A percentile compares a stretch with the other conserved stretches of the same genome.
Evolutionary conservation across 2,113 vertebrate genomes (phyloP).

Genomic region (Alces alces): DNA sequence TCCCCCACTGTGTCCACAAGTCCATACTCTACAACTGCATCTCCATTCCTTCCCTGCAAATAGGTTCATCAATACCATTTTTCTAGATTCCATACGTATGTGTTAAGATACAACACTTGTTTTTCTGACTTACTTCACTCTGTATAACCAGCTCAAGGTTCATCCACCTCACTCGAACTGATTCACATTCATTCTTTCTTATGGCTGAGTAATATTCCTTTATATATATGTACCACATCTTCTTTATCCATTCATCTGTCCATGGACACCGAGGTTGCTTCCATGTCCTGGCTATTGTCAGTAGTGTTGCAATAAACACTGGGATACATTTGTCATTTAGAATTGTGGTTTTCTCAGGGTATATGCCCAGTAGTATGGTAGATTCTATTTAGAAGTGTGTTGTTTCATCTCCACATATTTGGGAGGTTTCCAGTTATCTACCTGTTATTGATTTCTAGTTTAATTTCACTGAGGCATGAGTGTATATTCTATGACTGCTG

Average conservation of each 20-base stretch:
- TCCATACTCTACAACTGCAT: not conserved
- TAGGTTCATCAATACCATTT: not conserved
- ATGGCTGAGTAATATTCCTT: not conserved
- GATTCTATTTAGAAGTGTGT: not conserved
- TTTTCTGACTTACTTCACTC: not conserved
- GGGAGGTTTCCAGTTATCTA: not conserved
- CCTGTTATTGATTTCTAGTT: not conserved
- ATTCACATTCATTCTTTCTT: not conserved
- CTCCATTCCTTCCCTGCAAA: not conserved
- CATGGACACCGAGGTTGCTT: not conserved
- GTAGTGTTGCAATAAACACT: not conserved
- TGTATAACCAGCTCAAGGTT: not conserved
- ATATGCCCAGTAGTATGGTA: not conserved
- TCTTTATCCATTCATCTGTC: not conserved
- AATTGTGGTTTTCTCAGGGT: not conserved
- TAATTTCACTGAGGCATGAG: not conserved
- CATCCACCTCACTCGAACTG: not conserved
- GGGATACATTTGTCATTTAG: not conserved
- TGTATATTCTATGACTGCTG: not conserved
- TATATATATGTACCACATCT: not conserved
- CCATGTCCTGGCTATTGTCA: not conserved
- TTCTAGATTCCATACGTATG: not conserved
- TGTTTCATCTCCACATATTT: not conserved
- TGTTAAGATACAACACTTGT: not conserved
- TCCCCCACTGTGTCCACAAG: not conserved